These are phyloP conservation scores for Epinotia ramella DNA, from an alignment of 2,888 invertebrate genomes.

Conservation along the genomic window DNA sequence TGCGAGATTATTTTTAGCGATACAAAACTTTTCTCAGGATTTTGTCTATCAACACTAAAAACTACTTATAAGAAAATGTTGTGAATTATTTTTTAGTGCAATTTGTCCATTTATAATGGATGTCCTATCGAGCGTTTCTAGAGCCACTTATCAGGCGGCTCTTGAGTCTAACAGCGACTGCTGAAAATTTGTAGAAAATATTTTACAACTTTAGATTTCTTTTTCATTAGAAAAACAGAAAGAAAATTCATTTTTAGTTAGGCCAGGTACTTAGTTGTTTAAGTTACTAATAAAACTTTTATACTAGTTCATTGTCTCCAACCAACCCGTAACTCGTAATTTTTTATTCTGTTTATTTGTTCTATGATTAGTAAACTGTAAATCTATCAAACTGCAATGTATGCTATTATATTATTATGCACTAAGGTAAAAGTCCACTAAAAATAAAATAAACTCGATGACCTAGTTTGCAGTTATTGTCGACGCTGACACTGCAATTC, in stretches of 20 bases:
- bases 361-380: too few relatives aligned
- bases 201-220: constrained; percentile 51
- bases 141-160: constrained; percentile 20
- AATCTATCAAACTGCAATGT: too few relatives aligned
- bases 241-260: constrained; percentile 28
- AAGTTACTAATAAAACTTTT: not conserved
- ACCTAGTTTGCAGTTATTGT: too few relatives aligned
- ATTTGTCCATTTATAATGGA: constrained; percentile 8
- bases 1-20: too few relatives aligned
- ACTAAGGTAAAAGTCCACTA: too few relatives aligned
- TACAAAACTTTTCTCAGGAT: too few relatives aligned
- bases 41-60: not conserved
- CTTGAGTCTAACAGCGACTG: constrained; percentile 20
- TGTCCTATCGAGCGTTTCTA: not conserved
- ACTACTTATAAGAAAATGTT: not conserved
- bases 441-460: too few relatives aligned
- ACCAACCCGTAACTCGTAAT: too few relatives aligned
- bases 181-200: constrained; percentile 54
- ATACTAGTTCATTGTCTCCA: not conserved
- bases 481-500: too few relatives aligned
- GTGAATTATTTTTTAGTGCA: not conserved
- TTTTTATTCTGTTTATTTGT: too few relatives aligned
- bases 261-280: not conserved
- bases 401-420: too few relatives aligned
- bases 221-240: constrained; percentile 49